A percentile compares a stretch with the other conserved stretches of the same genome.
phyloP scores from a whole-genome alignment of 2,888 invertebrate species.

The Peribatodes rhomboidaria region DNA sequence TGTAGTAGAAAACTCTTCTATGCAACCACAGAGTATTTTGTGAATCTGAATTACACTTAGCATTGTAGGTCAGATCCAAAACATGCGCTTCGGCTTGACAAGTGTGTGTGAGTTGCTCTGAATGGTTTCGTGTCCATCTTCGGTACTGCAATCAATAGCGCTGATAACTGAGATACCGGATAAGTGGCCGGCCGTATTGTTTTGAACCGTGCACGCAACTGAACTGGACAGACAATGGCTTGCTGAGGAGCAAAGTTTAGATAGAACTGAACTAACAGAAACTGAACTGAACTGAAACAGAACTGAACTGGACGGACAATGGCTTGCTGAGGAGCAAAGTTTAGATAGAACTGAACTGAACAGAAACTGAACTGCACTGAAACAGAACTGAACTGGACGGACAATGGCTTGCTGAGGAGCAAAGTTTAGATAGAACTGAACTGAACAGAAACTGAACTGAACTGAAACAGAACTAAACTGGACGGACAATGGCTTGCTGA shows the following conservation, averaged over 20 bases:
- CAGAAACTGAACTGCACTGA: no score
- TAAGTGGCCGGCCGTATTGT: conserved; percentile 68
- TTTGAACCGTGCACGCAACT: conserved; percentile 71
- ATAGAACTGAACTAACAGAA: no score
- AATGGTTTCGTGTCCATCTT: conserved; percentile 1
- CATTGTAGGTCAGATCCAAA: no score
- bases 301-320: conserved; percentile 53
- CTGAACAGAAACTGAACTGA: no score
- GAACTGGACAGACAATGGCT: conserved; percentile 50
- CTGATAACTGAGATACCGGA: conserved; percentile 75
- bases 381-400: conserved; percentile 54
- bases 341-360: conserved; percentile 36
- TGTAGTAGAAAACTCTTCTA: no score
- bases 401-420: conserved; percentile 43
- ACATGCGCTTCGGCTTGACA: no score
- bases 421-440: conserved; percentile 42
- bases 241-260: conserved; percentile 43
- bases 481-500: conserved; percentile 47
- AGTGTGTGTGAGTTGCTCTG: neutral
- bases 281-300: no score
- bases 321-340: conserved; percentile 41
- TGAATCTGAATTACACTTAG: no score
- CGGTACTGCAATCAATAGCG: conserved; percentile 38
- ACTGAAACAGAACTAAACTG: conserved; percentile 54
- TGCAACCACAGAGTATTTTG: no score